These are phyloP conservation scores for Leucoraja ocellata DNA, from an alignment of 2,797 vertebrate species.

Conservation along the genomic window DNA sequence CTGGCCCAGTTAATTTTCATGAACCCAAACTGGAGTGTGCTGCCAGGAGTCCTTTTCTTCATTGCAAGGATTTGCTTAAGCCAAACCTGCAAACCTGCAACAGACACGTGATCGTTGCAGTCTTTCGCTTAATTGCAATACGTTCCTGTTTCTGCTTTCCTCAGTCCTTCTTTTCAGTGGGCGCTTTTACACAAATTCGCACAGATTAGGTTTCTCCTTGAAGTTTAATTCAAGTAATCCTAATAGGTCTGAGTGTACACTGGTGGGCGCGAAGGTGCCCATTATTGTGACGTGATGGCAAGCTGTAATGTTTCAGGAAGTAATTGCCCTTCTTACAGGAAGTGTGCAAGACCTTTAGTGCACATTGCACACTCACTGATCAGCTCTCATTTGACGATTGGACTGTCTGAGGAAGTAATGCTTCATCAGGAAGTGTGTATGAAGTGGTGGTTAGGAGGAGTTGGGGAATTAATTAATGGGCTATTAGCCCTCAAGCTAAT, in stretches of 20 bases:
- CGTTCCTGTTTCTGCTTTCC: no score
- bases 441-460: neutral
- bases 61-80: neutral
- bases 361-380: neutral
- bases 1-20: neutral
- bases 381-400: neutral
- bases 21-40: neutral
- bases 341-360: neutral
- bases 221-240: neutral
- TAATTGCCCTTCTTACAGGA: neutral
- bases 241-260: neutral
- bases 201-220: neutral
- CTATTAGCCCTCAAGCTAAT: neutral
- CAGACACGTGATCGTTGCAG: neutral
- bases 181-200: no score
- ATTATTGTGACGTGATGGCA: neutral
- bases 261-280: neutral
- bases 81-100: neutral
- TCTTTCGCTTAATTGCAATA: neutral
- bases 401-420: neutral
- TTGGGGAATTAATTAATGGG: constrained; percentile 22
- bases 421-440: neutral
- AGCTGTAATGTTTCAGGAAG: neutral
- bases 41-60: neutral
- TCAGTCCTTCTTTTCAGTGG: neutral